Percentiles rank a stretch among this genome's conserved stretches.
Evolutionary conservation across 2,888 invertebrate species (phyloP).

Genomic region (Capitulum mitella): DNA sequence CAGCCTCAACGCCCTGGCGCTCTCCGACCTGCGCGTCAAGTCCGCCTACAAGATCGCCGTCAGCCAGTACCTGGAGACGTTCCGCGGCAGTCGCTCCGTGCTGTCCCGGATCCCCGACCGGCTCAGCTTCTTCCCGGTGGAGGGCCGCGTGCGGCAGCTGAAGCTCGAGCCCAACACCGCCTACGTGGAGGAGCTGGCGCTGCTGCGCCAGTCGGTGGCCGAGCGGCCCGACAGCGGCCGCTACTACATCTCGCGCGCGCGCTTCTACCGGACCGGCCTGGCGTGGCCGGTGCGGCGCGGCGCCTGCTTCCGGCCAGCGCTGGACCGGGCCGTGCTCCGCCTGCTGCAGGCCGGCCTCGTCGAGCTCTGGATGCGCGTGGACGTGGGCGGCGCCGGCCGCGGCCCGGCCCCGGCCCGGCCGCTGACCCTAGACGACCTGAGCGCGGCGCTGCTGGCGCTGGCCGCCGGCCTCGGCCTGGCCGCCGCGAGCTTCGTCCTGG

Average conservation of each 20-base stretch:
- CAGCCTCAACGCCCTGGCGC: neutral
- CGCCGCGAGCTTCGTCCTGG: neutral
- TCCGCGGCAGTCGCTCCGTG: neutral
- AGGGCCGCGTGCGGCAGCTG: neutral
- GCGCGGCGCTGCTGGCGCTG: neutral
- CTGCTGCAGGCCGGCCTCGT: neutral
- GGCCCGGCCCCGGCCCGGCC: neutral
- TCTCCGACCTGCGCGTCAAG: neutral
- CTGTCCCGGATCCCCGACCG: neutral
- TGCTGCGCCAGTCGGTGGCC: neutral
- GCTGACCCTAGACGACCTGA: neutral
- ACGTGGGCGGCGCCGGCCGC: neutral
- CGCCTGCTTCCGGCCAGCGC: no score
- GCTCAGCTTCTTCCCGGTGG: neutral
- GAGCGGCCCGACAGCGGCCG: neutral
- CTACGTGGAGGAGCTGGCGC: neutral
- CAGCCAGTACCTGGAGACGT: neutral
- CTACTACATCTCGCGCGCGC: no score
- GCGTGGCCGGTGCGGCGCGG: no score
- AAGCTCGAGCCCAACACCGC: neutral
- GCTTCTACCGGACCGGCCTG: no score
- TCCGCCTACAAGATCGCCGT: neutral
- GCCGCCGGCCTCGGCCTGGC: neutral
- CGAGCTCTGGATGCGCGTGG: neutral
- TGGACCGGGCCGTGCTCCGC: neutral